Evolutionary conservation across 2,797 vertebrate species (phyloP), one percentile per base, ranked within the genome.

Genomic region (Melanotaenia boesemani): DNA sequence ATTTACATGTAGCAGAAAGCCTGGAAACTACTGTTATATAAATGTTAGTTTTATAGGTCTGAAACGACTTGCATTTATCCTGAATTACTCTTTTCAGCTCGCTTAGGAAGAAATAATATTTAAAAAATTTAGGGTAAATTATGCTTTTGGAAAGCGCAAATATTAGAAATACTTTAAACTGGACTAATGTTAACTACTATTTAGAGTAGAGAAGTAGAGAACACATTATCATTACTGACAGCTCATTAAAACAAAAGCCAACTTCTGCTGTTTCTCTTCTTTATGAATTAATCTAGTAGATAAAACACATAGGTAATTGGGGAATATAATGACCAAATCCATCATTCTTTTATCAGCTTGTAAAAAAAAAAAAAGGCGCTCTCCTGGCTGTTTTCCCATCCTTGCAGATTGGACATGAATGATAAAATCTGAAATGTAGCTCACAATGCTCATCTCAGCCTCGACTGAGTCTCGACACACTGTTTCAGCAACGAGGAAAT

Each of bases 251-350:
- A 28, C 28, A 28, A 28, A 28, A 28, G 28, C 28, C 28, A 28
- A 28, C 28, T 28, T 68, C 79, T 65, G 24, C 66, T 58, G 64
- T 39, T 60, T n/a, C 46, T 69, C 55, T 70, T 58, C 81, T 86
- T 83, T 86, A 83, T 88, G 84, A 90, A 91, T 90, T 85, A 86
- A 89, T 91, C 88, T 68, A 61, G 63, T 4, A 88, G 89, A 92
- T 90, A 89, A 88, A 80, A 64, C 70, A 24, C 63, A 80, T 80
- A 74, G 81, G 88, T 88, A 90, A 87, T 86, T 88, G 80, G 57
- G 52, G 72, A 77, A 52, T 57, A 62, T 89, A 92, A 93, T 85
- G 88, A 91, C 79, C 75, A 72, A 76, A 92, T 94, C 88, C 73
- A 89, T 94, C 90, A 50, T 28, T 28, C 28, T 28, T 28, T 28